These are phyloP conservation scores for Morpho deidamia DNA, from an alignment of 2,888 invertebrate genomes.

Conservation along the genomic window DNA sequence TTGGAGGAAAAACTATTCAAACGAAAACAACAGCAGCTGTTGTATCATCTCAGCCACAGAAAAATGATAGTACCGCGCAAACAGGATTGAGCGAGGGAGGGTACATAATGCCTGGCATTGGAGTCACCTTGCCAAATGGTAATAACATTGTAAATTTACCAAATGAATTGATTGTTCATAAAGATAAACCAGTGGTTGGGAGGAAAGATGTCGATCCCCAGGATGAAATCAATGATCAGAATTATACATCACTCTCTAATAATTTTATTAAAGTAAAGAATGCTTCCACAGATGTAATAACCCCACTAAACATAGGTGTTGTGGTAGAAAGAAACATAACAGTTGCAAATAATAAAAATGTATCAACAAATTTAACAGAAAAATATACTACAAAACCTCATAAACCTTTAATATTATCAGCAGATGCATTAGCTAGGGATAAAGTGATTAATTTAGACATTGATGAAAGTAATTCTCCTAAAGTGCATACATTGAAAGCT, in stretches of 20 bases:
- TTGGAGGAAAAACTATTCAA: conserved; percentile 29
- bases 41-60: conserved; percentile 11
- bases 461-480: conserved; percentile 21
- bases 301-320: not conserved
- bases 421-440: conserved; percentile 41
- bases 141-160: conserved; percentile 38
- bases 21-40: conserved; percentile 18
- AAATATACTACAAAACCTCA: conserved; percentile 32
- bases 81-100: conserved; percentile 51
- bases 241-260: not conserved
- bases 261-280: not conserved
- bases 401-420: conserved; percentile 50
- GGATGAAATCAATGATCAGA: conserved; percentile 17
- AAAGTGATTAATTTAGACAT: conserved; percentile 27
- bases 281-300: not conserved
- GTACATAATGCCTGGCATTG: conserved; percentile 34
- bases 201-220: conserved; percentile 31
- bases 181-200: conserved; percentile 32
- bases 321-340: not conserved
- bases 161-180: conserved; percentile 41
- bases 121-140: conserved; percentile 38
- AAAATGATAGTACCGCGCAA: conserved; percentile 33
- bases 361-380: conserved; percentile 15
- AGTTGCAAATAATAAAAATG: conserved; percentile 13
- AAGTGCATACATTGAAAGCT: conserved; percentile 32